These are phyloP conservation scores for Protaetia brevitarsis DNA, from an alignment of 1,140 invertebrate genomes.

Conservation along the genomic window DNA sequence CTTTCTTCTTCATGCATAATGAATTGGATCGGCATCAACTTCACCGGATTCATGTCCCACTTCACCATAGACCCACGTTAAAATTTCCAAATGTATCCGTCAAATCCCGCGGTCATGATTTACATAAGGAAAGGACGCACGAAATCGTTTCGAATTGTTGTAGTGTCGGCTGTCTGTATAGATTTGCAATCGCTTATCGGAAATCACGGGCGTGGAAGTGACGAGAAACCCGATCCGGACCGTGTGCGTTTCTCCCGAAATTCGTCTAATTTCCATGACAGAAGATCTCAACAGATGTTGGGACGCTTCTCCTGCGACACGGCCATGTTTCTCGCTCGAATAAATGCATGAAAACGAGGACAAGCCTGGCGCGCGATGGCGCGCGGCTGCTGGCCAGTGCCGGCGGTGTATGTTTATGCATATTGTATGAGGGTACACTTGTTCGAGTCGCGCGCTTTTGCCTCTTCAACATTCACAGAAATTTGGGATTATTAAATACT, in stretches of 20 bases:
- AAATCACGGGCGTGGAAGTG: neutral
- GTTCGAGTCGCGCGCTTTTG: neutral
- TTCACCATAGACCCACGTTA: no score
- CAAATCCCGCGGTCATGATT: no score
- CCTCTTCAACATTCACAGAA: neutral
- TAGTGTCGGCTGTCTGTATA: neutral
- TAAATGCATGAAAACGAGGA: conserved; percentile 15
- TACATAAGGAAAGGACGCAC: no score
- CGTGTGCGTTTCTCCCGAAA: neutral
- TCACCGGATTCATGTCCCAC: no score
- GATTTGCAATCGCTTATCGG: conserved; percentile 3
- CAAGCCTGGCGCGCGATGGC: neutral
- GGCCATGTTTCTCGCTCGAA: neutral
- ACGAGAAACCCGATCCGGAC: neutral
- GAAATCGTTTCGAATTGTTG: no score
- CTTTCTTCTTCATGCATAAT: no score
- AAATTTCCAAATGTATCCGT: no score
- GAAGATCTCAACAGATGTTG: conserved; percentile 14
- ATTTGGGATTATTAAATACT: conserved; percentile 2
- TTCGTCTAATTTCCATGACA: conserved; percentile 10
- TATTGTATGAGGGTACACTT: conserved; percentile 11
- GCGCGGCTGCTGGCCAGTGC: neutral
- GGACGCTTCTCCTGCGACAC: neutral
- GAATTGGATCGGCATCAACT: no score
- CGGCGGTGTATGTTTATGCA: neutral